Conservation (phyloP, 2,888 invertebrate genomes). For the Eucera pruinosa region DNA sequence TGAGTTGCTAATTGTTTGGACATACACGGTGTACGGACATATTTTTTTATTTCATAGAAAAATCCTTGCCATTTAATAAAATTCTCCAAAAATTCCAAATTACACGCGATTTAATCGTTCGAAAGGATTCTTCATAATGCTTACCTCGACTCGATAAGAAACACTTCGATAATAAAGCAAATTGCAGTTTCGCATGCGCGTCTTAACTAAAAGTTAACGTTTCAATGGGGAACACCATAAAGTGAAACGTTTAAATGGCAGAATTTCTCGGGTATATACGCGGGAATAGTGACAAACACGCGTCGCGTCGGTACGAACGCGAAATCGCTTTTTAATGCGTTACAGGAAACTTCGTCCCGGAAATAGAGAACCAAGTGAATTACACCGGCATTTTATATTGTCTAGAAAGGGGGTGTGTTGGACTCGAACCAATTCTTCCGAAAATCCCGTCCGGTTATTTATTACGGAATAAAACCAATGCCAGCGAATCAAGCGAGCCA, state of each 20-base stretch:
- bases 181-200: too few species aligned
- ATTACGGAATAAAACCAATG: conserved; percentile 43
- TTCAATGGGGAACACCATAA: too few species aligned
- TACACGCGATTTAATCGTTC: too few species aligned
- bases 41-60: too few species aligned
- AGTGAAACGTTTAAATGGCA: neutral
- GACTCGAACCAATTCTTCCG: conserved; percentile 49
- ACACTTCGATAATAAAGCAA: too few species aligned
- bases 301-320: neutral
- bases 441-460: conserved; percentile 30
- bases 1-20: too few species aligned
- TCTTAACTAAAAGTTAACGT: too few species aligned
- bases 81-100: too few species aligned
- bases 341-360: conserved; percentile 13
- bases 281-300: neutral
- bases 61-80: too few species aligned
- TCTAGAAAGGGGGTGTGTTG: conserved; percentile 46
- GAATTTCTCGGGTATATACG: neutral
- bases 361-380: conserved; percentile 37
- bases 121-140: too few species aligned
- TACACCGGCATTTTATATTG: conserved; percentile 49
- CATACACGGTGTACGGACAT: too few species aligned
- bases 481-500: conserved; percentile 34
- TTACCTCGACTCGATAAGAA: too few species aligned
- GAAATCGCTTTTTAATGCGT: conserved; percentile 31